Percentiles rank a stretch among this genome's conserved stretches.
Evolutionary conservation across 1,140 invertebrate species (phyloP).

Genomic region (Acromyrmex echinatior): DNA sequence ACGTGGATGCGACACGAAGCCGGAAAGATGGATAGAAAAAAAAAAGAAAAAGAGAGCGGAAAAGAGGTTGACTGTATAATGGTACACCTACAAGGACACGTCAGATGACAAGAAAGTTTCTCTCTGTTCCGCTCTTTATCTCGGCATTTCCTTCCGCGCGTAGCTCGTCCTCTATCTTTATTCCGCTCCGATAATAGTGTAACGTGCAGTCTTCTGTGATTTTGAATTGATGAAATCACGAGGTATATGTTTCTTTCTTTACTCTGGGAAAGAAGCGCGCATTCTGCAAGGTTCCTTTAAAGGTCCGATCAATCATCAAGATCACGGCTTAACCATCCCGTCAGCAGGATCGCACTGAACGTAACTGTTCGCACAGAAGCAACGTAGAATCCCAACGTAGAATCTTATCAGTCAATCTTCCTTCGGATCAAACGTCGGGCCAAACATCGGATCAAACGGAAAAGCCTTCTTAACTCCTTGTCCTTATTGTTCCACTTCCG

Average conservation of each 20-base stretch:
- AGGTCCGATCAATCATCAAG: slow-evolving; percentile 10
- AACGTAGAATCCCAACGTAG: not conserved
- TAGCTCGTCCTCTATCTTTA: slow-evolving; percentile 26
- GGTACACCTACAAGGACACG: slow-evolving; percentile 56
- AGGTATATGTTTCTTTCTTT: not conserved
- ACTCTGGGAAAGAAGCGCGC: not conserved
- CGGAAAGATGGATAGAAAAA: slow-evolving; percentile 30
- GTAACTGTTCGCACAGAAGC: not conserved
- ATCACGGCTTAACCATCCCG: not conserved
- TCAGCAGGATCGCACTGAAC: not conserved
- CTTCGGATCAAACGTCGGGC: not conserved
- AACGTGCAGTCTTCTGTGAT: not conserved
- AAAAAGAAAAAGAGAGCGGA: not conserved
- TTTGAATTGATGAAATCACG: not conserved
- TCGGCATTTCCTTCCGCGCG: slow-evolving; percentile 8
- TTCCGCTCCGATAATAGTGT: slow-evolving; percentile 17
- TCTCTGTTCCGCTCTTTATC: slow-evolving; percentile 37
- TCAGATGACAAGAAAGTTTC: slow-evolving; percentile 49
- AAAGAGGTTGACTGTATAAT: slow-evolving; percentile 55
- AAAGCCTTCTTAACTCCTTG: not conserved
- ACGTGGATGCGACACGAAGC: slow-evolving; percentile 46
- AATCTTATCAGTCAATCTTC: not conserved
- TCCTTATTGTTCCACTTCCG: slow-evolving; percentile 3
- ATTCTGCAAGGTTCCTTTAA: not conserved
- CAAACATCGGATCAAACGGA: not conserved